Conservation (phyloP, 2,113 vertebrate species). For the Stegastes partitus region DNA sequence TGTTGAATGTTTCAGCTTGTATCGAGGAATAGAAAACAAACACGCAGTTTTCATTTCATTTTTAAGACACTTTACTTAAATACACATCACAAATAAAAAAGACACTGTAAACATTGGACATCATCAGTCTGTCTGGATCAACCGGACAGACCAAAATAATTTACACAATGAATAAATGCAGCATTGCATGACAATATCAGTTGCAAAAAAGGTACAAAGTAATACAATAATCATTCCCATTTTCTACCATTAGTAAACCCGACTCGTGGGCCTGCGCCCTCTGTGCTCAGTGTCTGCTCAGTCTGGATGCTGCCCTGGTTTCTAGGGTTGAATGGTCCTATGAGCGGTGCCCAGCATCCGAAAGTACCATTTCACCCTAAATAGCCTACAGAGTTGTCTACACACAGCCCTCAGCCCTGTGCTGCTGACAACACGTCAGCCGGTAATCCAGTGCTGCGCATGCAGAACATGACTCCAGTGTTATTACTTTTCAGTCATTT, state of each 20-base stretch:
- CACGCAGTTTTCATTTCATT: constrained; percentile 55
- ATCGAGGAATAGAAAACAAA: constrained; percentile 11
- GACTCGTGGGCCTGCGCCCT: constrained; percentile 44
- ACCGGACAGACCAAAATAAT: constrained; percentile 86
- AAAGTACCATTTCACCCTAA: constrained; percentile 76
- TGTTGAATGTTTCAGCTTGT: too few relatives aligned
- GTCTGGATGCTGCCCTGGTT: constrained; percentile 68
- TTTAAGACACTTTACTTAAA: constrained; percentile 88
- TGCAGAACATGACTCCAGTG: constrained; percentile 80
- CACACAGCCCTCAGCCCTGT: constrained; percentile 43
- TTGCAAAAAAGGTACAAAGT: constrained; percentile 76
- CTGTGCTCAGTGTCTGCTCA: constrained; percentile 56
- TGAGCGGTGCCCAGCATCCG: constrained; percentile 81
- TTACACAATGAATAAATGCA: constrained; percentile 84
- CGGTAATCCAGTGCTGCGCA: constrained; percentile 68
- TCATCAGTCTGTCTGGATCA: constrained; percentile 81
- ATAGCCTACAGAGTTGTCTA: constrained; percentile 53
- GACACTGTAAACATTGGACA: constrained; percentile 86
- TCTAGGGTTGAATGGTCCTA: constrained; percentile 66
- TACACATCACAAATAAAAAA: constrained; percentile 84
- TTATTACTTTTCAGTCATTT: constrained; percentile 76
- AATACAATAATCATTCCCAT: constrained; percentile 74
- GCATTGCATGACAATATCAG: constrained; percentile 74
- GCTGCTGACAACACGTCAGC: constrained; percentile 40
- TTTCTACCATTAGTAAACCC: constrained; percentile 71